Evolutionary conservation across 1,140 invertebrate species (phyloP), one percentile per base, ranked within the genome.

Genomic region (Drosophila bipectinata): DNA sequence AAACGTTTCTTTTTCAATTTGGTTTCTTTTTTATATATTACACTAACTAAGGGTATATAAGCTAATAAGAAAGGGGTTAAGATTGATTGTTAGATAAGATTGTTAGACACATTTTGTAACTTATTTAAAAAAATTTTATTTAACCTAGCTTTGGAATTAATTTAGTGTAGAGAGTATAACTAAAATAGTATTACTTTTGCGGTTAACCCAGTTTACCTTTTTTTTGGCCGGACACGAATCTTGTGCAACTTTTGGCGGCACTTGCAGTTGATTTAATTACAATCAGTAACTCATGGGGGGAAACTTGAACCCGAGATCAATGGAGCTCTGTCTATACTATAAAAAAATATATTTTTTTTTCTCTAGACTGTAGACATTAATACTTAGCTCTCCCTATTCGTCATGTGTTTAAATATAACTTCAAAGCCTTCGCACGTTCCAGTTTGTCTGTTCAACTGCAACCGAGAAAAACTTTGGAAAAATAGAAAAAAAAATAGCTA

Each of bases 281-380:
- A 76, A 75, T 68, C 80, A 72, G 58, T 57, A 72, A 80, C 54
- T 34, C 41, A 45, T 51, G 39, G 53, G 18, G 26, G 47, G 56
- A 59, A 44, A 75, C 78, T 85, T 85, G 81, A 85, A 87, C 81
- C 41, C 78, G 64, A 78, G 82, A 87, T 85, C 82, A 85, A 85
- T 85, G 74, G 6, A 82, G 62, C 81, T 15, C 39, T 28, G 24
- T 56, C 30, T 47, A 48, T 39, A 55, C 30, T 30, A 45, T 26
- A n/a, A 26, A 15, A 51, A 28, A 15, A 14, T 4, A 6, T 18
- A 15, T 18, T 32, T 10, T 72, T 62, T 77, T 55, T 77, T 21
- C 21, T 21, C 21, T 21, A 21, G 21, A 21, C 59, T 84, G 63
- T 47, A 48, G 15, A 61, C 52, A 44, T 44, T 44, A 44, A 28